Base-by-base conservation (phyloP, 2,888 invertebrate genomes). In the Athalia circularis region DNA sequence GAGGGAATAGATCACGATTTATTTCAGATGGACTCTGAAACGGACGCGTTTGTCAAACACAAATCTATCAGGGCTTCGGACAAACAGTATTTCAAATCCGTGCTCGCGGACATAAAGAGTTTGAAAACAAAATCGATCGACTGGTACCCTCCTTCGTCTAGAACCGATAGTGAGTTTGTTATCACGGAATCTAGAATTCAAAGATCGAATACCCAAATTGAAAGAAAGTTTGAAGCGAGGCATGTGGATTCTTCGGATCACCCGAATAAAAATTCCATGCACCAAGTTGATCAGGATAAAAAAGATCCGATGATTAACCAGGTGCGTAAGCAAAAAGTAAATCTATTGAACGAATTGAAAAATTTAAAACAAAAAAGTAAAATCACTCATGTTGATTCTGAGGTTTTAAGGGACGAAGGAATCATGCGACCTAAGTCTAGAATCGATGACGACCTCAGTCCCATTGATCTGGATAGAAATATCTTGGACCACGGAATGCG, bases 1-100 rank as follows among this genome's bases (percentile, higher is more conserved):
- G 90, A 90, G 80, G 89, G 88, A 74, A 92, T 95, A 81, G 74
- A 75, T 13, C 94, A 94, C 86, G 95, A 95, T 88, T 95, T 96
- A 84, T 96, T 96, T 91, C 92, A 94, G 75, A 93, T 94, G 86
- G 96, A 96, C 86, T 86, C 89, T 11, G 88, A 90, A 81, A 89
- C 88, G 80, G 88, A 90, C 85, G 88, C 90, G 76, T 89, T 90
- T 80, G 86, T 90, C 61, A 90, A 89, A 80, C 89, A 87, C 75
- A 86, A 85, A 76, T 87, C 89, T 6, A 81, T 87, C 52, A 88
- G 86, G 74, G 82, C 87, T 4, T 81, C 84, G 4, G 88, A 87
- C 70, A 87, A 85, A 54, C 88, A 88, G 13, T 82, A 86, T 9
- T 89, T 87, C 77, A 88, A 86, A 82, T 85, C 86, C 80, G 87